Evolutionary conservation across 1,140 invertebrate species (phyloP).

Genomic region (Calephelis nemesis): DNA sequence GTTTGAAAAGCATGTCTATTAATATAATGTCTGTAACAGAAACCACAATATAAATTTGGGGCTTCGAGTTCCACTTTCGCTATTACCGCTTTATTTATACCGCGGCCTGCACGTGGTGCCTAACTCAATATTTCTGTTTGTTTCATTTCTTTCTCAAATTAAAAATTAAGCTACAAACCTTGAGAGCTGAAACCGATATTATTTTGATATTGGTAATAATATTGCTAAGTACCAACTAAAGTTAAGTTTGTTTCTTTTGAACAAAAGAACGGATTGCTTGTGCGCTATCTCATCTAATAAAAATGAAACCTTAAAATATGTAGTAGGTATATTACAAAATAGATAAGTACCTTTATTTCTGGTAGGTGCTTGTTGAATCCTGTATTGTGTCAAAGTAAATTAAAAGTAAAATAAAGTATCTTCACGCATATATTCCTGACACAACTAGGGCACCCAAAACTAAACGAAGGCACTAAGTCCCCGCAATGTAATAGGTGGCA

Average conservation of each 20-base stretch:
- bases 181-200: background rate
- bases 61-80: conserved; percentile 6
- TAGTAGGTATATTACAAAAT: too few relatives aligned
- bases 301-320: too few relatives aligned
- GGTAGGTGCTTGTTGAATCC: too few relatives aligned
- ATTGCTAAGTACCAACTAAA: background rate
- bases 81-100: conserved; percentile 6
- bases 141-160: conserved; percentile 2
- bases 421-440: too few relatives aligned
- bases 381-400: too few relatives aligned
- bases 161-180: conserved; percentile 7
- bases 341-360: too few relatives aligned
- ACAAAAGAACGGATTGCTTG: too few relatives aligned
- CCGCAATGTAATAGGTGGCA: too few relatives aligned
- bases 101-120: conserved; percentile 4
- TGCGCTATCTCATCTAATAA: too few relatives aligned
- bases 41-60: conserved; percentile 13
- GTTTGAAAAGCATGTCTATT: background rate
- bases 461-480: too few relatives aligned
- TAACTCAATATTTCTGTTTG: conserved; percentile 6
- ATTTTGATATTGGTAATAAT: background rate
- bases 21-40: background rate
- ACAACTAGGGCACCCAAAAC: too few relatives aligned
- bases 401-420: too few relatives aligned
- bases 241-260: background rate